Base-by-base conservation (phyloP, 2,113 vertebrate species). In the Ictalurus punctatus region DNA sequence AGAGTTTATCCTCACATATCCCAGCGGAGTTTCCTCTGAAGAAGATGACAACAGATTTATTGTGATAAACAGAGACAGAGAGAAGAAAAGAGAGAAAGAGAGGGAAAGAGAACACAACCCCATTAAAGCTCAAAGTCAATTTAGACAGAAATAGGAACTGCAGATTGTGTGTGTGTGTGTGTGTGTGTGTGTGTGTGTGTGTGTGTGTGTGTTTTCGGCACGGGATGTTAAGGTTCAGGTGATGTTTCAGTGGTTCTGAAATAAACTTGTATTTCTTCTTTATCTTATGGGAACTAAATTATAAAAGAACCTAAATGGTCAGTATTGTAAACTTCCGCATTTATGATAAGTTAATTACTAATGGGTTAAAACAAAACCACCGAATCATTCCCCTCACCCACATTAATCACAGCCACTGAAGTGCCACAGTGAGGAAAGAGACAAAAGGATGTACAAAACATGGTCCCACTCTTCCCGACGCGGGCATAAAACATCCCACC, bases 1-100 rank as follows among this genome's bases (percentile, higher is more conserved):
- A 87, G 83, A 87, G 63, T 88, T 44, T 91, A 91, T 3, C 0
- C 94, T 94, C 93, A 92, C 94, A 96, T 95, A 92, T 93, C 94
- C 94, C 95, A 94, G 94, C 95, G 95, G 84, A 96, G 95, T 92
- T 95, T 94, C 94, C 95, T 96, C 96, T 96, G 96, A 37, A 94
- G 94, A 92, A 94, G 94, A 84, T 58, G 92, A 91, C 82, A 92
- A 82, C 14, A 92, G 87, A 90, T 92, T 89, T 88, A 90, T 79
- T 90, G 89, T 90, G 92, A 89, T 89, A 89, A 19, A 59, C 12
- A 56, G 16, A 82, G 54, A 82, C 2, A 59, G 79, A 54, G 2
- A 30, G 54, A 6, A 13, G 9, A 44, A 23, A 25, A 84, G 73
- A 88, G 69, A 87, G 56, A 81, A 30, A 61, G 74, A 73, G 84